Evolutionary conservation across 2,113 vertebrate genomes (phyloP), one percentile per base, ranked within the genome.

Genomic region (Vulpes ferrilata): DNA sequence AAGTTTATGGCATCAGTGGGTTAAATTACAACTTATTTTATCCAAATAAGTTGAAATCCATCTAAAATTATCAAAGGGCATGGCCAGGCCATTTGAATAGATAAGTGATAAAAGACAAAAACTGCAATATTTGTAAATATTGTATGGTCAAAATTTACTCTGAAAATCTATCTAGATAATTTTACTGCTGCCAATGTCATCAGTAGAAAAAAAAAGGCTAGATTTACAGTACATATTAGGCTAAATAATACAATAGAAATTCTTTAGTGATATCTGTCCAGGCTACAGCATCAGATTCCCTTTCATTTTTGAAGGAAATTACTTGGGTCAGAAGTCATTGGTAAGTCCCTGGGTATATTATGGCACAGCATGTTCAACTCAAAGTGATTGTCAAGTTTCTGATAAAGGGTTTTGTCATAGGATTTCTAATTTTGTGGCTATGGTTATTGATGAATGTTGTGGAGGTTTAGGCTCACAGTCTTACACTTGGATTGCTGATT

Each of bases 261-360:
- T 94, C 59, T 93, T 60, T 90, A 90, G 48, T 88, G 55, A 76
- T 95, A 53, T 88, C 86, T 88, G 55, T 81, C 53, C 48, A 69
- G 65, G 81, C 30, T 94, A 53, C 20, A 43, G 23, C 30, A 94
- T 80, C 13, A 78, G 88, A 96, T 88, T 97, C 64, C 60, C 78
- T 93, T 94, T 97, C 85, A 95, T 78, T 82, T 85, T 93, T 78
- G 92, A 88, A 93, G 78, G 93, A 97, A 96, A 97, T 96, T 93
- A 91, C 59, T 71, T 84, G 11, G 64, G 85, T 95, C 76, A 93
- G 94, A 97, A 96, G 76, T 88, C 95, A 96, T 71, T 60, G 43
- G 53, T 96, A 96, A 97, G 71, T 96, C 71, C 60, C 15, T 84
- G 35, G 13, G 62, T 88, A 71, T 96, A 85, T 55, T 88, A 90